phyloP scores from a whole-genome alignment of 2,888 invertebrate genomes.

The Drosophila histrio region DNA sequence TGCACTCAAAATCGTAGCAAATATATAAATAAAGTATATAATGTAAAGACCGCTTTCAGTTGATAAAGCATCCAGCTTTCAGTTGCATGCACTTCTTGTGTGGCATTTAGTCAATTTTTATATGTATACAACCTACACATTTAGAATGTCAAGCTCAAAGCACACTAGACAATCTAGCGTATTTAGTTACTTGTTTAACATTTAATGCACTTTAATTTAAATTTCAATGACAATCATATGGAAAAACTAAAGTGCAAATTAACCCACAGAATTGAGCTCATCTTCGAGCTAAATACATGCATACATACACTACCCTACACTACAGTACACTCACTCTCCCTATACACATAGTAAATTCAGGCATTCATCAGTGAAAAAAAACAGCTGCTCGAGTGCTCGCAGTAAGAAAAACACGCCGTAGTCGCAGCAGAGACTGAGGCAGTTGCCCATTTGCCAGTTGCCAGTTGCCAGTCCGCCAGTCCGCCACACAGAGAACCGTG shows the following conservation, averaged over 20 bases:
- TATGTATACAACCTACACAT: neutral
- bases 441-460: constrained; percentile 14
- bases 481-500: constrained; percentile 39
- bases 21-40: neutral
- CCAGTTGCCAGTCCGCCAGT: constrained; percentile 38
- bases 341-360: constrained; percentile 26
- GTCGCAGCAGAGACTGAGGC: constrained; percentile 12
- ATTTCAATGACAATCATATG: constrained; percentile 64
- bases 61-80: constrained; percentile 44
- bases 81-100: too few relatives aligned
- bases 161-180: too few relatives aligned
- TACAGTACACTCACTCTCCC: neutral
- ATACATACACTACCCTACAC: neutral
- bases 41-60: neutral
- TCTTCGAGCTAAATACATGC: constrained; percentile 16
- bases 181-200: constrained; percentile 6
- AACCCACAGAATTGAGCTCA: constrained; percentile 39
- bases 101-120: too few relatives aligned
- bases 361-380: constrained; percentile 65
- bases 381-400: constrained; percentile 29
- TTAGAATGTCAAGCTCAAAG: neutral
- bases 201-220: constrained; percentile 56
- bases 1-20: constrained; percentile 25
- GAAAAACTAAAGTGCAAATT: constrained; percentile 65
- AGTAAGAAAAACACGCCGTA: constrained; percentile 45